Evolutionary conservation across 2,888 invertebrate genomes (phyloP).

Genomic region (Drosophila nigritarsus): DNA sequence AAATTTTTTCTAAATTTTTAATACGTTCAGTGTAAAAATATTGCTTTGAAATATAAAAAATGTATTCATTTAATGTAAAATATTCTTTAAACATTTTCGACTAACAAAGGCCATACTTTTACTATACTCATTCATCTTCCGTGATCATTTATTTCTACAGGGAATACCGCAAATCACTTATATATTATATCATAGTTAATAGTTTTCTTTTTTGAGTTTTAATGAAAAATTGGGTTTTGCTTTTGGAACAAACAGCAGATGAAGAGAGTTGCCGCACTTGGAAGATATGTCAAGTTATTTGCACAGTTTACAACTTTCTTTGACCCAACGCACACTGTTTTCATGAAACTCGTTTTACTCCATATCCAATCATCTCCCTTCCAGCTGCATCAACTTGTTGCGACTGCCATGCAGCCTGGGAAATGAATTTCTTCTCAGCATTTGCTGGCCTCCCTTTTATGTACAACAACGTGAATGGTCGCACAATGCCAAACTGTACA

Average conservation of each 20-base stretch:
- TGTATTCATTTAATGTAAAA: neutral
- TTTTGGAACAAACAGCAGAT: neutral
- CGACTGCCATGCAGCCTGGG: neutral
- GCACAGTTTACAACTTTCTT: conserved; percentile 1
- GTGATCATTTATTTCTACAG: neutral
- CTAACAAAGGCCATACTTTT: neutral
- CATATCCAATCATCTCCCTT: neutral
- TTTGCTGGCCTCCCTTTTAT: neutral
- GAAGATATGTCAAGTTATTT: neutral
- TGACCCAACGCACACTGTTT: neutral
- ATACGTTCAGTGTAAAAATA: neutral
- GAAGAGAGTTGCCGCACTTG: neutral
- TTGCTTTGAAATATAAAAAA: neutral
- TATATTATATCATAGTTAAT: neutral
- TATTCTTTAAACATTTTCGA: neutral
- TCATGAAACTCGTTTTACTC: neutral
- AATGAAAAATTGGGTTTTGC: neutral
- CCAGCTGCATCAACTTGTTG: neutral
- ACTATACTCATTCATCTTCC: neutral
- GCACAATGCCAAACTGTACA: conserved; percentile 2
- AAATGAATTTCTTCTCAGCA: neutral
- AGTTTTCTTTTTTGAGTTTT: neutral
- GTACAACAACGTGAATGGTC: neutral
- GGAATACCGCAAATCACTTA: neutral
- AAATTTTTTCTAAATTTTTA: too few species aligned